phyloP scores from a whole-genome alignment of 2,113 vertebrate species.

The Nematolebias whitei region DNA sequence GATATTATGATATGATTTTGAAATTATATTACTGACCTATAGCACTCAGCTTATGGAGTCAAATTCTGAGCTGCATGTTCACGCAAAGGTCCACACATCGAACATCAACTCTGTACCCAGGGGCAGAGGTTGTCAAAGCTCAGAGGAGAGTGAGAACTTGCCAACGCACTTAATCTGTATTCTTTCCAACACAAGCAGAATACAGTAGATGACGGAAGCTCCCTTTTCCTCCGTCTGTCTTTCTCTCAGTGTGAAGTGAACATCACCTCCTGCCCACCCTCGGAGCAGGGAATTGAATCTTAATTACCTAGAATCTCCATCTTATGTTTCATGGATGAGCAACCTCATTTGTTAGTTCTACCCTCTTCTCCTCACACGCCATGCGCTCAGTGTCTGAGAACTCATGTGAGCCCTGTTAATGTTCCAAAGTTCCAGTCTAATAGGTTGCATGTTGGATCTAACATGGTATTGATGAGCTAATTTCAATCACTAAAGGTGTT shows the following conservation, averaged over 20 bases:
- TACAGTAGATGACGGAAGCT: conserved; percentile 11
- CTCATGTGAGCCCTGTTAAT: neutral
- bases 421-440: conserved; percentile 15
- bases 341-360: conserved; percentile 42
- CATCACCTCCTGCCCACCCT: conserved; percentile 24
- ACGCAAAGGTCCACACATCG: neutral
- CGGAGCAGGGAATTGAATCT: conserved; percentile 44
- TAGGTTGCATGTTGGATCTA: conserved; percentile 17
- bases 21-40: neutral
- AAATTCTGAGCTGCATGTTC: neutral
- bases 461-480: conserved; percentile 29
- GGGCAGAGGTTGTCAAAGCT: neutral
- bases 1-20: neutral
- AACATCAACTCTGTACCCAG: neutral
- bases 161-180: neutral
- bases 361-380: conserved; percentile 9
- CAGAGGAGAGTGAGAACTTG: no score
- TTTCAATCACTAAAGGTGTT: neutral
- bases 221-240: neutral
- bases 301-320: conserved; percentile 38
- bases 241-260: conserved; percentile 32
- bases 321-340: conserved; percentile 50
- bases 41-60: neutral
- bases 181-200: neutral
- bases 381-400: neutral